Base-by-base conservation (phyloP, 2,888 invertebrate species). In the Andricus curvator region DNA sequence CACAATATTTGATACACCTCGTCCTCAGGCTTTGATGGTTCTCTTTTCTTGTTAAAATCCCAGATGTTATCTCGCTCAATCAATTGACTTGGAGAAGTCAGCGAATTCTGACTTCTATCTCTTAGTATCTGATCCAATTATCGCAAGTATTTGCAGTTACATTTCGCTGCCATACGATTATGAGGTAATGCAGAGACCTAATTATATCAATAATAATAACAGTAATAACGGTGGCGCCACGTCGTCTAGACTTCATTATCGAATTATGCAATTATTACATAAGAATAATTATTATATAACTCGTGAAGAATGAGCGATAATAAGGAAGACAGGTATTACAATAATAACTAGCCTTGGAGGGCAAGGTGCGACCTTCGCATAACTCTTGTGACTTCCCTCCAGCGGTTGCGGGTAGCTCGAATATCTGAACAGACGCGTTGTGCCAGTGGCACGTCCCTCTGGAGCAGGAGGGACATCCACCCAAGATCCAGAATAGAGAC, bases 401-500 rank as follows among this genome's bases (percentile, higher is more conserved):
- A 44, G 22, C 22, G 68, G 25, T 68, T 68, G 44, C n/a, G 68
- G 48, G 15, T 48, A 48, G 25, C 68, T 15, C 68, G 25, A 68
- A 68, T 48, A 5, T 68, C 29, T 68, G 44, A 68, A 68, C 41
- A 48, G 25, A 22, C 68, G 44, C 22, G 25, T 41, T 44, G 44
- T 68, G 33, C 13, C 33, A 20, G 20, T 33, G 56, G 74, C 33
- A 56, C 67, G 78, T 78, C 44, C 70, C 78, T 41, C 51, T 33
- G 56, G 65, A 81, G 60, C 70, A 80, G 77, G 79, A 79, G 65
- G 74, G 77, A 66, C 77, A 65, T 78, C 76, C 82, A 80, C 79
- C 65, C 68, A 80, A 76, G 79, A 82, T 81, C 67, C 80, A 44
- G 25, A 25, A 87, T 9, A 78, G 80, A 86, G 88, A 89, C 89